Conservation (phyloP, 2,797 vertebrate genomes). For the Acipenser oxyrinchus region DNA sequence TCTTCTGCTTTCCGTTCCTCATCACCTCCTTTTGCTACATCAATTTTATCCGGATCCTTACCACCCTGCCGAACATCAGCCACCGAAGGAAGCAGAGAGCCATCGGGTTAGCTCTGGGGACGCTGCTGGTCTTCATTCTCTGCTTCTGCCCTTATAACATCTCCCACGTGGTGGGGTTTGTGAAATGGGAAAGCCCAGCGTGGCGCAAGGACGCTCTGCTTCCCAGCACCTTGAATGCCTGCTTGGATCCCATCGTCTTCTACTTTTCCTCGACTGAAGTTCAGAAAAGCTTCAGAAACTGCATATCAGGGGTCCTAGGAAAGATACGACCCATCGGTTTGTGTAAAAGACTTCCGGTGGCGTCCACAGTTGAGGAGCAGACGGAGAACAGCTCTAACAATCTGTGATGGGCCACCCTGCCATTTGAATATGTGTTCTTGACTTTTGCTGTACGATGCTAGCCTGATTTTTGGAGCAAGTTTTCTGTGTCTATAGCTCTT, state of each 20-base stretch:
- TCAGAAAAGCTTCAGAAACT: slow-evolving; percentile 44
- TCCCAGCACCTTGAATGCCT: slow-evolving; percentile 75
- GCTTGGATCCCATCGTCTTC: slow-evolving; percentile 79
- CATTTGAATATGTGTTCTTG: too few species aligned
- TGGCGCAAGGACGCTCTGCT: slow-evolving; percentile 73
- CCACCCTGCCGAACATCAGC: slow-evolving; percentile 61
- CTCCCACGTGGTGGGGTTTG: slow-evolving; percentile 72
- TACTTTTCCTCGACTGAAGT: slow-evolving; percentile 75
- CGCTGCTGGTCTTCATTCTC: slow-evolving; percentile 71
- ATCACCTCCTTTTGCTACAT: slow-evolving; percentile 77
- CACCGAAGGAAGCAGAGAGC: slow-evolving; percentile 60
- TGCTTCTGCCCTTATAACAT: slow-evolving; percentile 83
- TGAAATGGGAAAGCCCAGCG: slow-evolving; percentile 41
- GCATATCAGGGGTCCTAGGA: slow-evolving; percentile 9
- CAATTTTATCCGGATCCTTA: slow-evolving; percentile 72
- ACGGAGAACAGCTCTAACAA: too few species aligned
- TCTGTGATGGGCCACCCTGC: too few species aligned
- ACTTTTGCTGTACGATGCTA: too few species aligned
- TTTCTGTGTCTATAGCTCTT: too few species aligned
- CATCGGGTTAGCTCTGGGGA: slow-evolving; percentile 73
- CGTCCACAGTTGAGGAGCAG: too few species aligned
- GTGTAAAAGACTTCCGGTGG: not conserved
- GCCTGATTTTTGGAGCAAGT: too few species aligned
- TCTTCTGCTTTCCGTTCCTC: slow-evolving; percentile 74
- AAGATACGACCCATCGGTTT: not conserved